A percentile compares a stretch with the other conserved stretches of the same genome.
Evolutionary conservation across 2,888 invertebrate genomes (phyloP).

Genomic region (Zaprionus lineosus): DNA sequence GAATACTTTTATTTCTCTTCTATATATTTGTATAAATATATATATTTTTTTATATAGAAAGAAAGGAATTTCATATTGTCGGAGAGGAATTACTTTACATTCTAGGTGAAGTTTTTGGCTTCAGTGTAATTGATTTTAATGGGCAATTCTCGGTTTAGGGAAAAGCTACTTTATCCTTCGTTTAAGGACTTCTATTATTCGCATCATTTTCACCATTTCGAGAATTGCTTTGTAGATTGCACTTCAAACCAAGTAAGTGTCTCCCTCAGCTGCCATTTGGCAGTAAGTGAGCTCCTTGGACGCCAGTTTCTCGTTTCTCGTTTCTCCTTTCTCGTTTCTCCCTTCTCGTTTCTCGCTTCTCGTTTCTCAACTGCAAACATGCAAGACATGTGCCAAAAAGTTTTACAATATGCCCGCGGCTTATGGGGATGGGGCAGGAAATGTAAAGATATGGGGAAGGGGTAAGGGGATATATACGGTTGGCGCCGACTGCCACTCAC

Average conservation of each 20-base stretch:
- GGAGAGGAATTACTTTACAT: too few species aligned
- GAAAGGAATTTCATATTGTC: too few species aligned
- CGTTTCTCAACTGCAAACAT: constrained; percentile 59
- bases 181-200: constrained; percentile 20
- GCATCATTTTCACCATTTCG: constrained; percentile 50
- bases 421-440: constrained; percentile 9
- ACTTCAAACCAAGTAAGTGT: constrained; percentile 40
- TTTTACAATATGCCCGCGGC: constrained; percentile 74
- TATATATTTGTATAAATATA: too few species aligned
- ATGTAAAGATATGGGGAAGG: neutral
- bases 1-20: constrained; percentile 18
- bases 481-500: constrained; percentile 19
- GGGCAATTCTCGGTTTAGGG: constrained; percentile 4
- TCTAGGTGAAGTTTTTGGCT: too few species aligned
- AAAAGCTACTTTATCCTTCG: constrained; percentile 14
- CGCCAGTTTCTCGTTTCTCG: constrained; percentile 31
- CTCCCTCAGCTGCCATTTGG: constrained; percentile 23
- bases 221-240: constrained; percentile 43
- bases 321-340: too few species aligned
- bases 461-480: neutral
- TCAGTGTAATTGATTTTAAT: constrained; percentile 41
- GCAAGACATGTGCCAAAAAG: constrained; percentile 77
- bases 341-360: constrained; percentile 1
- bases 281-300: constrained; percentile 42
- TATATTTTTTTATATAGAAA: too few species aligned